Conservation (phyloP, 2,888 invertebrate species). For the Villa cingulata region DNA sequence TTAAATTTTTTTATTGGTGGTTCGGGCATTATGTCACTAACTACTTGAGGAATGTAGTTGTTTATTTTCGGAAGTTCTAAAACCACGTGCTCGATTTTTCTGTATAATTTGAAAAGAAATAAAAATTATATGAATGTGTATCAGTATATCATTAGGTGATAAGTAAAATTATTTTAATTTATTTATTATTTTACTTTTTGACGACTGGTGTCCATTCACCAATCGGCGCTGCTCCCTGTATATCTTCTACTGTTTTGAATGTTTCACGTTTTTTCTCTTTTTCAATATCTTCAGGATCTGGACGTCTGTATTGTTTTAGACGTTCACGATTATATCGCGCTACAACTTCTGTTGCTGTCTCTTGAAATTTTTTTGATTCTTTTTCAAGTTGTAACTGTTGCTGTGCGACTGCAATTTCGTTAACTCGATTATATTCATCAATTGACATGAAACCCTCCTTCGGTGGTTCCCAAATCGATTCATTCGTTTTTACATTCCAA, state of each 20-base stretch:
- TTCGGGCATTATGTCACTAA: conserved; percentile 20
- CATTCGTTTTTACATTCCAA: conserved; percentile 75
- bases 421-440: conserved; percentile 46
- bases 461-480: conserved; percentile 64
- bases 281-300: conserved; percentile 22
- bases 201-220: conserved; percentile 63
- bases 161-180: too few species aligned
- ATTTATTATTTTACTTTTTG: conserved; percentile 46
- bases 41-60: conserved; percentile 20
- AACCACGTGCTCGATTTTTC: conserved; percentile 44
- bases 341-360: conserved; percentile 38
- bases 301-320: conserved; percentile 24
- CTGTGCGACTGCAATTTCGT: conserved; percentile 38
- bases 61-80: conserved; percentile 53
- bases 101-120: conserved; percentile 24
- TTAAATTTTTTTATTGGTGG: conserved; percentile 34
- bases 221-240: conserved; percentile 47
- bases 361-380: conserved; percentile 33
- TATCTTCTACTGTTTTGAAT: conserved; percentile 37
- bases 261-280: conserved; percentile 38
- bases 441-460: conserved; percentile 55
- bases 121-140: neutral
- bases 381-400: conserved; percentile 38
- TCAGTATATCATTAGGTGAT: too few species aligned
- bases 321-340: conserved; percentile 34